These are phyloP conservation scores for Mactra quadrangularis DNA, from an alignment of 1,140 invertebrate genomes.

Conservation along the genomic window DNA sequence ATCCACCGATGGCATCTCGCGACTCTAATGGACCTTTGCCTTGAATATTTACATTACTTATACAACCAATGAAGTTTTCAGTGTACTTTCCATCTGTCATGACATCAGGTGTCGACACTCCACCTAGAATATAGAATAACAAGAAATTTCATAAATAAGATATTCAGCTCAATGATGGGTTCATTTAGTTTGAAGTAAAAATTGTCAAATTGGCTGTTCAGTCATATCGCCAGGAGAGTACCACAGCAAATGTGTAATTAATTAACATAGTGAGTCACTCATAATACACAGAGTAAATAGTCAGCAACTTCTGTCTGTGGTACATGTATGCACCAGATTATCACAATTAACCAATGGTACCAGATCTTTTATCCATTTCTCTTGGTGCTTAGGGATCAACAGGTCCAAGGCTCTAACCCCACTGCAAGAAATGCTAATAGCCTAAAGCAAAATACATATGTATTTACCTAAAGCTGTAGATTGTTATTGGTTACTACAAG, in stretches of 20 bases:
- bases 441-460: too few species aligned
- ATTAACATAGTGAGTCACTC: too few species aligned
- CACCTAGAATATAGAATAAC: conserved; percentile 39
- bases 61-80: conserved; percentile 52
- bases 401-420: too few species aligned
- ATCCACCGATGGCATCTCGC: conserved; percentile 40
- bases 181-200: too few species aligned
- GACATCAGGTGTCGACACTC: conserved; percentile 17
- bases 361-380: neutral
- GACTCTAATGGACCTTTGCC: conserved; percentile 24
- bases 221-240: too few species aligned
- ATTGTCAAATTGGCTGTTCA: too few species aligned
- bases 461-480: neutral
- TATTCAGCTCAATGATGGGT: neutral
- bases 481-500: too few species aligned
- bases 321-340: neutral
- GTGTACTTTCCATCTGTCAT: conserved; percentile 50
- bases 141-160: neutral
- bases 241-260: too few species aligned
- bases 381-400: neutral
- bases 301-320: too few species aligned
- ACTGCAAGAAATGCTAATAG: neutral
- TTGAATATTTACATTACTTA: conserved; percentile 35
- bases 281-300: too few species aligned
- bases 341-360: too few species aligned